Evolutionary conservation across 2,797 vertebrate genomes (phyloP).

Genomic region (Atherinosoma microstoma): DNA sequence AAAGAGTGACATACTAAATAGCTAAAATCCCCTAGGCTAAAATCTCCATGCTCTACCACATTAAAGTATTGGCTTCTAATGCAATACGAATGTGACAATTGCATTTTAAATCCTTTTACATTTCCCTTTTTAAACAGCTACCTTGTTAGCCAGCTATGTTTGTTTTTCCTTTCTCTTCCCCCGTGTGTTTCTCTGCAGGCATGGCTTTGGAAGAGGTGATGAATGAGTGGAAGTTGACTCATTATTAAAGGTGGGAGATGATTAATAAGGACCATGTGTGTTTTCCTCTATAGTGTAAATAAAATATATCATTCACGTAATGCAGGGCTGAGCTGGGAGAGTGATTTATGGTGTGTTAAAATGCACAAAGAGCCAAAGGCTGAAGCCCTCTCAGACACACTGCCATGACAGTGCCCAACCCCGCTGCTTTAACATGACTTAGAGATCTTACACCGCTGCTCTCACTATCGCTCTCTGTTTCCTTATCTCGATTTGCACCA

Average conservation of each 20-base stretch:
- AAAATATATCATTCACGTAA: constrained; percentile 94
- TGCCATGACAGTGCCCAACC: constrained; percentile 84
- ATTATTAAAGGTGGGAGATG: constrained; percentile 91
- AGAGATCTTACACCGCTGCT: constrained; percentile 74
- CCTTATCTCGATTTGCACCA: constrained; percentile 72
- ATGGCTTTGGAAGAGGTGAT: constrained; percentile 85
- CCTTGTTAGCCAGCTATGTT: constrained; percentile 81
- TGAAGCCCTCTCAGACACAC: constrained; percentile 83
- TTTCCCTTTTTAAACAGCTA: constrained; percentile 67
- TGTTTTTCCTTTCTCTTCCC: constrained; percentile 77
- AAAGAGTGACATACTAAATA: constrained; percentile 82
- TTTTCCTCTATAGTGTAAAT: constrained; percentile 91
- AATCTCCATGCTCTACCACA: constrained; percentile 62
- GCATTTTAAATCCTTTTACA: constrained; percentile 69
- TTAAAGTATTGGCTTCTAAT: constrained; percentile 72
- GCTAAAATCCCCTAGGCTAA: constrained; percentile 75
- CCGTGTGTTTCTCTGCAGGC: constrained; percentile 76
- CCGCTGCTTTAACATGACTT: constrained; percentile 72
- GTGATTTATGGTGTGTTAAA: constrained; percentile 89
- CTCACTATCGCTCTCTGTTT: constrained; percentile 66
- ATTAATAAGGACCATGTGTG: constrained; percentile 91
- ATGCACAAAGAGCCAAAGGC: constrained; percentile 88
- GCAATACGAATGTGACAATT: constrained; percentile 77
- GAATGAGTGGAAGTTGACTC: constrained; percentile 89
- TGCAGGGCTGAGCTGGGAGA: constrained; percentile 80